Base-by-base conservation (phyloP, 1,140 invertebrate genomes). In the Formica exsecta region DNA sequence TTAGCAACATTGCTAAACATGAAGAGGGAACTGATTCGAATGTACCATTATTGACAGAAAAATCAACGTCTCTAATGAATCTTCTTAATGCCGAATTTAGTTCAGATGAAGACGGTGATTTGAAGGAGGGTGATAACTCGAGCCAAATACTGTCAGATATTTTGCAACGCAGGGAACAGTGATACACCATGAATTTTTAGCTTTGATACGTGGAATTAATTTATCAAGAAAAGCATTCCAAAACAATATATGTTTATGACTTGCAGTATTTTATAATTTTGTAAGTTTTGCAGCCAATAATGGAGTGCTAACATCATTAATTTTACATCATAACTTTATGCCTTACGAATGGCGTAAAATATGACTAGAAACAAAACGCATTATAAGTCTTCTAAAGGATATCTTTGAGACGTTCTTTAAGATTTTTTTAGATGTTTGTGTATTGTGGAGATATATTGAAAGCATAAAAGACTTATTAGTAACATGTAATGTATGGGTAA, bases 71-170 rank as follows among this genome's bases (percentile, higher is more conserved):
- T 4, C 81, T 95, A 22, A 95, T 92, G 32, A 95, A 95, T 92
- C 90, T 95, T 86, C 90, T 95, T 25, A 95, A 94, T 66, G 93
- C 91, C 0, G 93, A 93, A 86, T 95, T 95, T 59, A 95, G 94
- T 66, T 94, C 93, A 1, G 95, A 95, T 62, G 94, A 95, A 57
- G 94, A 95, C 5, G 94, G 94, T 65, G 91, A 93, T 25, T 51
- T 86, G 16, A 91, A 88, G 54, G 91, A 92, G 16, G 90, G 89
- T 68, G 94, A 95, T 66, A 94, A 91, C 83, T 94, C 94, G 29
- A 93, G 93, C 41, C 92, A 95, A 91, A 91, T 95, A 71, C 75
- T 96, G 32, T 94, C 95, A 38, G 93, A 94, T 77, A 93, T 96
- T 76, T 89, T 95, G 22, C 94, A 95, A 86, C 94, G 94, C 77